Evolutionary conservation across 2,113 vertebrate genomes (phyloP), one percentile per base, ranked within the genome.

Genomic region (Typhlomys cinereus): DNA sequence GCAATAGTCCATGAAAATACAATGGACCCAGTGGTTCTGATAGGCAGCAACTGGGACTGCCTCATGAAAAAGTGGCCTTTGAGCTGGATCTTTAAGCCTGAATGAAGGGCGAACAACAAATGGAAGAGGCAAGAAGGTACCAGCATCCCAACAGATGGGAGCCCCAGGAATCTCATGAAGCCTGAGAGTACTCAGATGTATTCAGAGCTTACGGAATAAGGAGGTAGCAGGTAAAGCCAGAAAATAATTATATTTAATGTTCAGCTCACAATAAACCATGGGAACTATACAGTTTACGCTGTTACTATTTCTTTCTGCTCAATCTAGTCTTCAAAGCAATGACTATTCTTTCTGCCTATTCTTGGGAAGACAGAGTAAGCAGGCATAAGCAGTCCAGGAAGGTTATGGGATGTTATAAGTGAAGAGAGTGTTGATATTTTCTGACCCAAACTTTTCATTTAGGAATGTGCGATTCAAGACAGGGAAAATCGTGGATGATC

Each of bases 41-140:
- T 23, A 29, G 46, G 84, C 34, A 59, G 21, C 39, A 36, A 62
- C 50, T 39, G 39, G 39, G 64, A 54, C 50, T 54, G 34, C 44
- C 89, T 84, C 70, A 0, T 62, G 71, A 39, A 78, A 25, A 14
- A 81, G 67, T 39, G 29, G 89, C 46, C 70, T 83, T 76, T 41
- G 74, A 79, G 41, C 62, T 90, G 86, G 69, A 46, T 92, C 87
- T 62, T 84, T 59, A 94, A 91, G 75, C 39, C 75, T 80, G 61
- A 67, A 71, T 6, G 85, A 13, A 50, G 87, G 89, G 54, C 74
- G 14, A 14, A 82, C 17, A 90, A 39, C 29, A 90, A 50, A 39
- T 25, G 15, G 54, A 48, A 81, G 61, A 70, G 27, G 34, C 21
- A 46, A 86, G 73, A 50, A 86, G 52, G 11, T 18, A 20, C 29